Base-by-base conservation (phyloP, 2,888 invertebrate genomes). In the Pachymerium ferrugineum region DNA sequence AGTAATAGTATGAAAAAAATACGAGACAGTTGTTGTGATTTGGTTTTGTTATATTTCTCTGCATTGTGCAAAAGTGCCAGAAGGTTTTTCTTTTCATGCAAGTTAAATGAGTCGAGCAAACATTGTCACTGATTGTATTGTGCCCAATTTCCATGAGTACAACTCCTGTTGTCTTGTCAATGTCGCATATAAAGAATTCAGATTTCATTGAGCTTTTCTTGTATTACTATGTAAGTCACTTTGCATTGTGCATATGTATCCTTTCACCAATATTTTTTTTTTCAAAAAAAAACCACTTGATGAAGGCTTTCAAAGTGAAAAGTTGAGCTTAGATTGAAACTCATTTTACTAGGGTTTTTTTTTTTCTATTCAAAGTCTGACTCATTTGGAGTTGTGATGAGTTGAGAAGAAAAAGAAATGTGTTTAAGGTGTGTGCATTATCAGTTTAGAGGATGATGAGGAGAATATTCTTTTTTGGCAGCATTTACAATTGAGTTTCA, bases 121-220 rank as follows among this genome's bases (percentile, higher is more conserved):
- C 62, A 62, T 62, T 28, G 3, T 14, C 62, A 62, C 62, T 62
- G 62, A 62, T 62, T 62, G 28, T 62, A 62, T 62, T 62, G 62
- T 62, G 62, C n/a, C 62, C 62, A 62, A 62, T 62, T 62, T 62
- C 62, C 62, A 62, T 62, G 62, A 62, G 62, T 62, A 62, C 25
- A 10, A 28, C 16, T 4, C 8, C 47, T 1, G 16, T 38, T 47
- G 14, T 62, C 25, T 62, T 62, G 62, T 62, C 28, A 25, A 1
- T 62, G 62, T 28, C 25, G 28, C 28, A 5, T 28, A n/a, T n/a
- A 54, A 54, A 62, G 25, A 62, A 28, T 1, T 12, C 10, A 62
- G 3, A n/a, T 62, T 22, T 22, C 62, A 62, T 62, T 3, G 25
- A 28, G 12, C n/a, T 62, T n/a, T 62, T 62, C 62, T 28, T 25